Conservation (phyloP, 2,888 invertebrate species). For the Rhamnusium bicolor region DNA sequence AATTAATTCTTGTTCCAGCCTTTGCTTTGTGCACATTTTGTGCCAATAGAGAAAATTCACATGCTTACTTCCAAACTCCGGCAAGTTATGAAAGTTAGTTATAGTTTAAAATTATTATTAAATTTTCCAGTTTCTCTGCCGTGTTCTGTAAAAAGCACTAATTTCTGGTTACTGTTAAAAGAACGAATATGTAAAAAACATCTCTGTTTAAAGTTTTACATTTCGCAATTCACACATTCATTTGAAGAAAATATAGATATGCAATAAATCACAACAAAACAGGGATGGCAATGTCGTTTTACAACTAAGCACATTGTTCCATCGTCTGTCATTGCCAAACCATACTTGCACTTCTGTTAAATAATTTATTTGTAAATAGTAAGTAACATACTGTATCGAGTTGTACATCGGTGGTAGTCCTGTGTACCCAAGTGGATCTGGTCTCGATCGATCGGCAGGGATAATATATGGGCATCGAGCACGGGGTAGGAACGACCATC, state of each 20-base stretch:
- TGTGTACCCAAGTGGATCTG: conserved; percentile 58
- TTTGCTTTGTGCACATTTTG: conserved; percentile 17
- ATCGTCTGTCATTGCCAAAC: conserved; percentile 12
- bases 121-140: background rate
- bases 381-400: conserved; percentile 54
- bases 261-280: conserved; percentile 21
- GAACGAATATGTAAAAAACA: background rate
- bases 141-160: background rate
- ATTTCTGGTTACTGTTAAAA: background rate
- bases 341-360: conserved; percentile 22
- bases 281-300: background rate
- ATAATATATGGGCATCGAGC: conserved; percentile 65
- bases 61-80: background rate
- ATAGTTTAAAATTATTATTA: background rate
- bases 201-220: no score
- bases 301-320: background rate
- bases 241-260: background rate
- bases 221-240: no score
- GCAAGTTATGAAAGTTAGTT: background rate
- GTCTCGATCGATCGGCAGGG: conserved; percentile 55
- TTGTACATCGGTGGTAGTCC: conserved; percentile 49
- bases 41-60: conserved; percentile 15
- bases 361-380: conserved; percentile 40
- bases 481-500: conserved; percentile 64
- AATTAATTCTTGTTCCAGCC: conserved; percentile 52